These are phyloP conservation scores for Stigmatopora argus DNA, from an alignment of 2,113 vertebrate genomes.

Conservation along the genomic window DNA sequence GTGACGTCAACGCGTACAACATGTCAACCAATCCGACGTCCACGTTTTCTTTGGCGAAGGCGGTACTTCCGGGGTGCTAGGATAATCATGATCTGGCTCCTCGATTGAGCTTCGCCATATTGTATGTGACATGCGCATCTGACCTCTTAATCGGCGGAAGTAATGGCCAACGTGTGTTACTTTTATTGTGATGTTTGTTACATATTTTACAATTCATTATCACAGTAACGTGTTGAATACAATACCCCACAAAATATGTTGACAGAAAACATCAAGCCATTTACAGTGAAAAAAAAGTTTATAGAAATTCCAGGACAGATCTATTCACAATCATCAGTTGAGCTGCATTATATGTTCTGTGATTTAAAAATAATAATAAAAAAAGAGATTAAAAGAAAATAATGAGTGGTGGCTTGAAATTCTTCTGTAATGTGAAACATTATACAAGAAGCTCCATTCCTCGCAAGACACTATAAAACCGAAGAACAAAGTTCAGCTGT, in stretches of 20 bases:
- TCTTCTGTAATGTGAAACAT: not conserved
- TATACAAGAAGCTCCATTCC: not conserved
- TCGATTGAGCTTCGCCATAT: too few species aligned
- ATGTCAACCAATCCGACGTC: not conserved
- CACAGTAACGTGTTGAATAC: not conserved
- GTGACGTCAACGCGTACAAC: not conserved
- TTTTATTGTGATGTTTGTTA: not conserved
- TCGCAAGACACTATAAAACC: not conserved
- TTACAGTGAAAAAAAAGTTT: not conserved
- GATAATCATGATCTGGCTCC: too few species aligned
- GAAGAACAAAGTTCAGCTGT: conserved; percentile 63
- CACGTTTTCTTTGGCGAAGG: too few species aligned
- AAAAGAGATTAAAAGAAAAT: too few species aligned
- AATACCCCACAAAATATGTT: not conserved
- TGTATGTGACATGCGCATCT: too few species aligned
- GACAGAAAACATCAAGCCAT: not conserved
- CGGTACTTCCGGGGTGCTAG: too few species aligned
- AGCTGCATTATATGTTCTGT: too few species aligned
- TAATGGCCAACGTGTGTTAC: not conserved
- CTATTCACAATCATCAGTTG: too few species aligned
- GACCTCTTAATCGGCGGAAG: too few species aligned
- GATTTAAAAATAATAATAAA: too few species aligned
- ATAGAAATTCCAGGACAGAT: too few species aligned
- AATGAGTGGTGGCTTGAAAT: too few species aligned
- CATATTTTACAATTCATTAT: not conserved